These are phyloP conservation scores for Condylostylus longicornis DNA, from an alignment of 1,140 invertebrate genomes.

Conservation along the genomic window DNA sequence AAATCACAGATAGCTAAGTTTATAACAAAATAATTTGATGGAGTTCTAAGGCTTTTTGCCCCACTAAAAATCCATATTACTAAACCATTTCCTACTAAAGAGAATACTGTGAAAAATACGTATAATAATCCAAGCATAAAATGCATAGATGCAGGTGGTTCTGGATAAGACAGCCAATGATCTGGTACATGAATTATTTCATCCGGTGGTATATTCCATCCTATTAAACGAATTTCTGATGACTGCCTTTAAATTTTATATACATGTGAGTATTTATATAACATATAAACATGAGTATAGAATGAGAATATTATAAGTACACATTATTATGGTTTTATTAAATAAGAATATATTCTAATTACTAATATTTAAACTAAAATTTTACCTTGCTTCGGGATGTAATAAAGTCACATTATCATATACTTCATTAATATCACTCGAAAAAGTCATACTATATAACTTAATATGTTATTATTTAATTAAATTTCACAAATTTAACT, in stretches of 20 bases:
- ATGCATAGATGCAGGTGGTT: constrained; percentile 61
- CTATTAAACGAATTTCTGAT: constrained; percentile 37
- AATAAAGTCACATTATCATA: no score
- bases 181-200: constrained; percentile 55
- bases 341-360: no score
- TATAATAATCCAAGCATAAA: constrained; percentile 63
- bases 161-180: constrained; percentile 60
- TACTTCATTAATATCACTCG: no score
- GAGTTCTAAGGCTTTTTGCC: constrained; percentile 66
- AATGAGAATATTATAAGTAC: no score
- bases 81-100: constrained; percentile 63
- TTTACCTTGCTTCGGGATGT: no score
- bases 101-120: constrained; percentile 53
- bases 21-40: constrained; percentile 82
- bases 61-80: constrained; percentile 80
- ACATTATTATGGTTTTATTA: no score
- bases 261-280: no score
- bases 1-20: constrained; percentile 79
- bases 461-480: no score
- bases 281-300: no score
- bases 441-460: no score
- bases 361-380: no score
- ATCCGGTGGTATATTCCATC: constrained; percentile 54
- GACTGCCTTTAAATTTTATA: constrained; percentile 9
- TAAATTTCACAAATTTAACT: no score